Evolutionary conservation across 2,888 invertebrate genomes (phyloP), one percentile per base, ranked within the genome.

Genomic region (Iselma pallidipennis): DNA sequence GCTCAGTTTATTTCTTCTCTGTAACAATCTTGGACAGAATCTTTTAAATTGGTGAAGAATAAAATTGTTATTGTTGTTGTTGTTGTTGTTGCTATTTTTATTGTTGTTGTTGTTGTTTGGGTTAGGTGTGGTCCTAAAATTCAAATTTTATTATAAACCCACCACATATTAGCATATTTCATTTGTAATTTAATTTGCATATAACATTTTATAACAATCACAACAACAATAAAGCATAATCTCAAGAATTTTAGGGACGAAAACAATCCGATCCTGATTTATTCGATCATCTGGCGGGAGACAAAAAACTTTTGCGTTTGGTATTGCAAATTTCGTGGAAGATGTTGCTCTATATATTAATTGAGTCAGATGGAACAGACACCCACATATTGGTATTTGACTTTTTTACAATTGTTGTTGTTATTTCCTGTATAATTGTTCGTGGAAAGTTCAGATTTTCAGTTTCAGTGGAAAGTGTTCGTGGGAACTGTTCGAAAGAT

Each of bases 401-500:
- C 16, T 14, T 14, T 25, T 49, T 49, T 14, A 4, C 12, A 19
- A 49, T 51, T 25, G 25, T 14, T 31, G 16, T 50, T 21, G n/a
- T n/a, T n/a, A n/a, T n/a, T n/a, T n/a, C n/a, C n/a, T n/a, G n/a
- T n/a, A n/a, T n/a, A n/a, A n/a, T n/a, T n/a, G n/a, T n/a, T n/a
- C n/a, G n/a, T n/a, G 31, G 48, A 53, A 49, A 54, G 54, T 54
- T 25, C 21, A 7, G 6, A 37, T 37, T 37, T 37, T 16, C 4
- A 31, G n/a, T 31, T 31, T 31, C 12, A 29, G n/a, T 45, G 55
- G 55, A 63, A 56, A 21, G n/a, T 29, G 63, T 21, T 59, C 69
- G 68, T 71, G 70, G 67, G 70, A 71, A 71, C 54, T 48, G 49
- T 61, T 48, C 45, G 50, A 49, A 63, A 54, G 57, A 42, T 55